Percentiles rank a stretch among this genome's conserved stretches.
These are phyloP conservation scores for Scaptomyza caliginosa DNA, from an alignment of 2,888 invertebrate genomes.

Conservation along the genomic window DNA sequence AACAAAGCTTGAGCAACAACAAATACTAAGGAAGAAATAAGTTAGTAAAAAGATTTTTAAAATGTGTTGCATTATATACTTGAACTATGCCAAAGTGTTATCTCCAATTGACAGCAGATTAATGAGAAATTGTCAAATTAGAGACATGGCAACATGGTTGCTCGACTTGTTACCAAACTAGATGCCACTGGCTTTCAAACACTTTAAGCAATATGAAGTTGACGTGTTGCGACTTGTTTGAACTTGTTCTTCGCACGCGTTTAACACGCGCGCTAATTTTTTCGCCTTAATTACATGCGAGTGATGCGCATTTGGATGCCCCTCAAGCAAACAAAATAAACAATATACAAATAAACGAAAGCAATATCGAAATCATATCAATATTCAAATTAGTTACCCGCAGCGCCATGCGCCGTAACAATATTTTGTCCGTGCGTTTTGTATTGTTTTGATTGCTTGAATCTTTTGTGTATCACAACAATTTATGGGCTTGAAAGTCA, in stretches of 20 bases:
- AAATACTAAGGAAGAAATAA: too few species aligned
- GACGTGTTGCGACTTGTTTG: slow-evolving; percentile 4
- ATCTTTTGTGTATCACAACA: slow-evolving; percentile 60
- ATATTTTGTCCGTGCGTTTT: slow-evolving; percentile 35
- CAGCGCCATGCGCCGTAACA: slow-evolving; percentile 26
- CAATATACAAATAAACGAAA: neutral
- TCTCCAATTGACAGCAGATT: slow-evolving; percentile 21
- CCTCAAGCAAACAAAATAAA: slow-evolving; percentile 4
- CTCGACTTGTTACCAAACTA: slow-evolving; percentile 3
- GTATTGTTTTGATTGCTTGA: slow-evolving; percentile 67
- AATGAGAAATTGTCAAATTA: slow-evolving; percentile 35
- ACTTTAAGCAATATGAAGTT: neutral
- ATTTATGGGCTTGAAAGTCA: slow-evolving; percentile 40
- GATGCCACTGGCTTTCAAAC: neutral
- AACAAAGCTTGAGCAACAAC: too few species aligned
- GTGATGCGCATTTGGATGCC: slow-evolving; percentile 1
- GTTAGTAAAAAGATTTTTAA: too few species aligned
- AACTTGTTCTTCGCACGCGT: slow-evolving; percentile 71
- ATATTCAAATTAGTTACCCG: slow-evolving; percentile 70
- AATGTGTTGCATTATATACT: too few species aligned
- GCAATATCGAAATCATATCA: slow-evolving; percentile 69
- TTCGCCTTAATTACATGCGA: slow-evolving; percentile 64
- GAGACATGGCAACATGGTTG: slow-evolving; percentile 22
- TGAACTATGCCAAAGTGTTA: too few species aligned
- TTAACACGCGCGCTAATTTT: slow-evolving; percentile 75